Evolutionary conservation across 2,797 vertebrate species (phyloP), one percentile per base, ranked within the genome.

Genomic region (Staurois parvus): DNA sequence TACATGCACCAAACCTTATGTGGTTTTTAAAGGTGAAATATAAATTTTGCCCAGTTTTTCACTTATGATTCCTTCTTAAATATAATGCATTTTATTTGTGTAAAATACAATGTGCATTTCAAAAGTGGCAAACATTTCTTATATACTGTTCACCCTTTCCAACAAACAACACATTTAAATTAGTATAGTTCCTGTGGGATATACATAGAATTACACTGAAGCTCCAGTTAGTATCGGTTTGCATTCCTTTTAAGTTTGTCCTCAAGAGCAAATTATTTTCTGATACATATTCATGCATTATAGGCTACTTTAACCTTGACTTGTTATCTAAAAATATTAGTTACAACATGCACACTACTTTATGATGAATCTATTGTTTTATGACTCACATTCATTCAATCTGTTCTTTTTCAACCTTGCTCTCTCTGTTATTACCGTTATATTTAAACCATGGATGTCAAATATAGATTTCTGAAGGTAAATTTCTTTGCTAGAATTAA

Each of bases 161-260:
- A 59, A 59, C 1, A 59, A 59, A 59, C 52, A 59, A 24, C 19
- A 59, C 6, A 24, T 24, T 59, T 59, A 9, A 59, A 59, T 59
- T 59, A 59, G 52, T 59, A 59, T 59, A 59, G 21, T 6, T 59
- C 21, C 21, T 24, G 19, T 24, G 52, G 52, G 52, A 24, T 59
- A 59, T 59, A 59, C 21, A 59, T 59, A 59, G 21, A 59, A 64
- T 75, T 83, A 52, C 26, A 75, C 56, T 32, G 19, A 24, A 30
- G 11, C 10, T 56, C 52, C 56, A 62, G 48, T 37, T 42, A 34
- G 59, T 67, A 48, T 17, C 40, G 45, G 3, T 42, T 72, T 48
- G 17, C 56, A 79, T 80, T 79, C 21, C 67, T 84, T 78, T 64
- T 45, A 78, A 79, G 52, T 37, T 24, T 85, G 76, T 52, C 84